Evolutionary conservation across 2,888 invertebrate species (phyloP).

Genomic region (Ectropis crepuscularia): DNA sequence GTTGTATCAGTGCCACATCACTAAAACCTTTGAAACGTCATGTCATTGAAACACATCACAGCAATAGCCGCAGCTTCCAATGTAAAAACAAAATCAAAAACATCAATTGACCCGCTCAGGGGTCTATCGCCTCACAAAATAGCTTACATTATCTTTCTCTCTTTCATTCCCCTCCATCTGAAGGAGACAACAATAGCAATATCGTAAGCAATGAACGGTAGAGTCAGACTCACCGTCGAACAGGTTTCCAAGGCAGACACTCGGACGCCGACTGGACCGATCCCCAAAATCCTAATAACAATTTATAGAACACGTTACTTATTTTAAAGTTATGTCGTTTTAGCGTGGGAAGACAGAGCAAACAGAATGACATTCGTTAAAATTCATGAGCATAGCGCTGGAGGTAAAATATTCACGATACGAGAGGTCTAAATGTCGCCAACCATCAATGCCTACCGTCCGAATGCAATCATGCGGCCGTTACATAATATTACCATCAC

Average conservation of each 20-base stretch:
- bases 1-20: neutral
- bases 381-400: neutral
- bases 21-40: constrained; percentile 8
- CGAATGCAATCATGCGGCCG: no score
- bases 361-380: constrained; percentile 1
- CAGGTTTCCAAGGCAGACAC: constrained; percentile 35
- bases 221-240: constrained; percentile 13
- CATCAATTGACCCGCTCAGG: constrained; percentile 33
- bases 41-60: constrained; percentile 27
- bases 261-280: constrained; percentile 30
- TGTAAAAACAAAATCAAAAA: constrained; percentile 19
- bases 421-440: no score
- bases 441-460: no score
- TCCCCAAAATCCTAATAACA: constrained; percentile 21
- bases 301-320: constrained; percentile 18
- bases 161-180: neutral
- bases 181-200: no score
- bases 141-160: neutral
- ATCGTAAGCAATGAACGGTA: neutral
- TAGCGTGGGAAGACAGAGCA: constrained; percentile 19
- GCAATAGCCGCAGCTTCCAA: constrained; percentile 16
- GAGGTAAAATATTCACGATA: no score
- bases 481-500: no score
- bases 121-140: neutral
- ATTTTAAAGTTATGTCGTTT: constrained; percentile 7